Percentiles rank a stretch among this genome's conserved stretches.
phyloP scores from a whole-genome alignment of 2,888 invertebrate genomes.

The Melangyna quadrimaculata region DNA sequence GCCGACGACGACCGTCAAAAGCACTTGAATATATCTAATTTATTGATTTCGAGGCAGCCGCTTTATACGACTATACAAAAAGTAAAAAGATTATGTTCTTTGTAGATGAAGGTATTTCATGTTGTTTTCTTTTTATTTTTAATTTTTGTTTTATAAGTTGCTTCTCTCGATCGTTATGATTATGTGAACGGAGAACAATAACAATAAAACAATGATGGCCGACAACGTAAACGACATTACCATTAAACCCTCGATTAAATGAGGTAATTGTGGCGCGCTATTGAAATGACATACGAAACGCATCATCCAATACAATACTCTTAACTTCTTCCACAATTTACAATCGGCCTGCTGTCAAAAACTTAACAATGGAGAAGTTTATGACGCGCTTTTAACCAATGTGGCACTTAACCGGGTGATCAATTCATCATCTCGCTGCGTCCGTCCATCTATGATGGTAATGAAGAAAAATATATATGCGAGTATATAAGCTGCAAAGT shows the following conservation, averaged over 20 bases:
- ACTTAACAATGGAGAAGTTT: constrained; percentile 48
- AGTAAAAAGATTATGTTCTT: constrained; percentile 8
- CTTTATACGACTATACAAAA: too few species aligned
- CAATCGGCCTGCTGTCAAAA: constrained; percentile 12
- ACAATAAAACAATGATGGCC: constrained; percentile 62
- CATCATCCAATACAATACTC: not conserved
- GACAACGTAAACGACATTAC: constrained; percentile 14
- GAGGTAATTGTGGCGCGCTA: constrained; percentile 10
- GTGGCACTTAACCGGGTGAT: constrained; percentile 55
- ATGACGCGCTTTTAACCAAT: constrained; percentile 30
- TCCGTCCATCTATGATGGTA: not conserved
- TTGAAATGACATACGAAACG: not conserved
- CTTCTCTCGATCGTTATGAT: constrained; percentile 34
- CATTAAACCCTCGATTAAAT: constrained; percentile 19
- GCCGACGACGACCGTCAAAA: constrained; percentile 28
- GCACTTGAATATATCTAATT: constrained; percentile 63
- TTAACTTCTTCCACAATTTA: not conserved
- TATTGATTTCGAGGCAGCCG: constrained; percentile 39
- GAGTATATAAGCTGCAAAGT: not conserved
- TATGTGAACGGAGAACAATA: constrained; percentile 49
- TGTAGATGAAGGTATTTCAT: not conserved
- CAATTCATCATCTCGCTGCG: constrained; percentile 57
- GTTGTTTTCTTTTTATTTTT: constrained; percentile 24
- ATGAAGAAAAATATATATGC: not conserved
- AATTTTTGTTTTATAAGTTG: constrained; percentile 11